phyloP scores from a whole-genome alignment of 2,797 vertebrate genomes.

The Morelia viridis region DNA sequence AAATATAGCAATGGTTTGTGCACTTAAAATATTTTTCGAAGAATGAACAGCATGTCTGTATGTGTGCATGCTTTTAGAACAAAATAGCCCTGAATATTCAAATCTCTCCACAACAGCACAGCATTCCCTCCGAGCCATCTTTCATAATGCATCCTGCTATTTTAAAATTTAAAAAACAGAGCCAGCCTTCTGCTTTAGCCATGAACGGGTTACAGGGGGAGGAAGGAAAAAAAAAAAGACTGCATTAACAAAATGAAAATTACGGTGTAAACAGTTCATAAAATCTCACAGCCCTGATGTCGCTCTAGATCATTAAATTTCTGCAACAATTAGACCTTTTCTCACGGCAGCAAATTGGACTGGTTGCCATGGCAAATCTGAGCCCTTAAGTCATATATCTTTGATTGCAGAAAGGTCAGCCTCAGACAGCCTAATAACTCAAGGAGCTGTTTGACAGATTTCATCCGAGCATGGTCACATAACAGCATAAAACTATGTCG shows the following conservation, averaged over 20 bases:
- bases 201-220: slow-evolving; percentile 79
- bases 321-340: slow-evolving; percentile 99
- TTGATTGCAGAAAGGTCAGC: slow-evolving; percentile 99
- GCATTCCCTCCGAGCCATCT: slow-evolving; percentile 59
- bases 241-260: slow-evolving; percentile 99
- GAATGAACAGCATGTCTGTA: slow-evolving; percentile 65
- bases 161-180: slow-evolving; percentile 75
- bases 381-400: slow-evolving; percentile 99
- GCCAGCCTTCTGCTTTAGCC: slow-evolving; percentile 76
- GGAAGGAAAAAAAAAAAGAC: slow-evolving; percentile 77
- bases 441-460: slow-evolving; percentile 99
- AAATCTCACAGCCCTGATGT: slow-evolving; percentile 99
- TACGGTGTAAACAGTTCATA: slow-evolving; percentile 99
- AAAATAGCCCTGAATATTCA: slow-evolving; percentile 60
- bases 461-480: slow-evolving; percentile 99
- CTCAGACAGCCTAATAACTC: slow-evolving; percentile 99
- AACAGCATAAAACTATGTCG: slow-evolving; percentile 99
- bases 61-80: slow-evolving; percentile 55
- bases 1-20: slow-evolving; percentile 74
- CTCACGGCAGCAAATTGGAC: slow-evolving; percentile 99
- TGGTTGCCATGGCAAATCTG: slow-evolving; percentile 99
- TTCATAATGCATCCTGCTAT: slow-evolving; percentile 62
- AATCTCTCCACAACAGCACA: slow-evolving; percentile 59
- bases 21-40: slow-evolving; percentile 78
- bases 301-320: slow-evolving; percentile 99